Evolutionary conservation across 2,888 invertebrate species (phyloP).

Genomic region (Caenorhabditis wallacei): DNA sequence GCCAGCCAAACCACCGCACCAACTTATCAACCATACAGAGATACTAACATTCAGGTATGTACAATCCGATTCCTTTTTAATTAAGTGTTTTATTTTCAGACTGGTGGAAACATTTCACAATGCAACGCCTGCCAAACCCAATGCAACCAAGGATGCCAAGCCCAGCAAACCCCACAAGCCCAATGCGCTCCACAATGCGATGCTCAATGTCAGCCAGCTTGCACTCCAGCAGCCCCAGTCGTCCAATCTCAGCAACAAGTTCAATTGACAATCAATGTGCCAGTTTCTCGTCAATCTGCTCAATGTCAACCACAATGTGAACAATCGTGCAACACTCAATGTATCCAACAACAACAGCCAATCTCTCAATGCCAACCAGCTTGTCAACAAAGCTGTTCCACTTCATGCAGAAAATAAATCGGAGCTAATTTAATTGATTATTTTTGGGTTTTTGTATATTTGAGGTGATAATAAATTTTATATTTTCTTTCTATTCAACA

Average conservation of each 20-base stretch:
- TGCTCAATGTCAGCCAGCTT: slow-evolving; percentile 59
- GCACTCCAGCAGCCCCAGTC: slow-evolving; percentile 27
- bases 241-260: slow-evolving; percentile 35
- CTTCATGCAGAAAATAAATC: slow-evolving; percentile 66
- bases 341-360: slow-evolving; percentile 69
- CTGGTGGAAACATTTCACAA: slow-evolving; percentile 54
- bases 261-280: slow-evolving; percentile 69
- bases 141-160: slow-evolving; percentile 58
- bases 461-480: neutral
- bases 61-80: neutral
- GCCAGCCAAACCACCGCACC: slow-evolving; percentile 35
- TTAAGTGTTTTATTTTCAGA: slow-evolving; percentile 6
- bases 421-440: slow-evolving; percentile 13
- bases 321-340: slow-evolving; percentile 72
- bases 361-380: slow-evolving; percentile 69
- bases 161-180: slow-evolving; percentile 32
- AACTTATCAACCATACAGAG: slow-evolving; percentile 63
- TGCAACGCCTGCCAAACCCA: slow-evolving; percentile 68
- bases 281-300: slow-evolving; percentile 69
- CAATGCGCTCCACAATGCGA: slow-evolving; percentile 68
- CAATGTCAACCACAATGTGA: slow-evolving; percentile 73
- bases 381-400: slow-evolving; percentile 67
- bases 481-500: too few species aligned
- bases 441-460: slow-evolving; percentile 20
- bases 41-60: slow-evolving; percentile 28